Base-by-base conservation (phyloP, 2,113 vertebrate genomes). In the Regulus satrapa region DNA sequence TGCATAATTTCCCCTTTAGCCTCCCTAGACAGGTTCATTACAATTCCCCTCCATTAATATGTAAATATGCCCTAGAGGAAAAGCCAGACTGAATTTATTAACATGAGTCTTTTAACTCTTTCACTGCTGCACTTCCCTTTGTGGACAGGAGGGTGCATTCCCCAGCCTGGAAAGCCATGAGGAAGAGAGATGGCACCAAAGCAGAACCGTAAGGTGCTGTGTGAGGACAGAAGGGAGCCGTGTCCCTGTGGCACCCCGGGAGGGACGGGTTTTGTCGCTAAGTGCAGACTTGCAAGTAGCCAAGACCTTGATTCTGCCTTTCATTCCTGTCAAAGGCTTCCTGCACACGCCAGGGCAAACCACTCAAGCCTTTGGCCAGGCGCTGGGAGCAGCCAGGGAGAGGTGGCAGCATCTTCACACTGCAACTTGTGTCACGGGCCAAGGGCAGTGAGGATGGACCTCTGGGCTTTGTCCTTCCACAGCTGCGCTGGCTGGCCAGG, bases 41-140 rank as follows among this genome's bases (percentile, higher is more conserved):
- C 92, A 82, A 79, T 94, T 94, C 80, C 82, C 58, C 59, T 14
- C 81, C 73, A 96, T 94, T 95, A 96, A 95, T 91, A 96, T 92
- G 88, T 79, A 96, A 94, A 95, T 77, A 87, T 59, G 87, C 84
- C 94, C 94, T 87, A 58, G 92, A 93, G 96, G 88, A 90, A 88
- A 95, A 95, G 85, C 75, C 58, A 93, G 82, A 14, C 49, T 62
- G 90, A 75, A 97, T 95, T 83, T 92, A 94, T 95, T 92, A 92
- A 85, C 75, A 34, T 56, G 66, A 83, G 62, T 93, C 82, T 94
- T 18, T 96, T 96, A 95, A 94, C 96, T 49, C 85, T 59, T 74
- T 38, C 62, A 19, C 59, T 64, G 55, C 88, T 45, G n/a, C 15
- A 32, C 23, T 49, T 62, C 52, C 78, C 28, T 74, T 91, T 77